phyloP scores from a whole-genome alignment of 2,797 vertebrate genomes.

The Florisuga fusca region DNA sequence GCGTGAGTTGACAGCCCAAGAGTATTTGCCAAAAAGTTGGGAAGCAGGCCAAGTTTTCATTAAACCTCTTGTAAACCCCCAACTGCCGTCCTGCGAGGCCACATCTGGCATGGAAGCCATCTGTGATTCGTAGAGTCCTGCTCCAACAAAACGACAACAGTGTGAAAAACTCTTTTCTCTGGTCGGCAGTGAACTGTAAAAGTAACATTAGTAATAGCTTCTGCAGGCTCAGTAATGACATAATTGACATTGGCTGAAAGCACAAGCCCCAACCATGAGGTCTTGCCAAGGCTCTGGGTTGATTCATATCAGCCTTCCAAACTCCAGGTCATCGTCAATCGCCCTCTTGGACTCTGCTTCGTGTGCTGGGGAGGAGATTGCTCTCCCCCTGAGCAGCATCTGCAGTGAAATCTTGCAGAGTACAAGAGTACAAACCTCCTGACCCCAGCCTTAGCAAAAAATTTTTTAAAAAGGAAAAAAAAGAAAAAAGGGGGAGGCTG shows the following conservation, averaged over 20 bases:
- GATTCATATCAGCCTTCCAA: conserved; percentile 74
- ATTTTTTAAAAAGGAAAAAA: neutral
- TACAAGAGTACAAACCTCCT: neutral
- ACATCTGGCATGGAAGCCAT: conserved; percentile 83
- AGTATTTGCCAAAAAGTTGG: conserved; percentile 75
- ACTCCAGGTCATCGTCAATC: conserved; percentile 37
- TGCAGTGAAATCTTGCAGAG: neutral
- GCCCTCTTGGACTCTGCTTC: conserved; percentile 24
- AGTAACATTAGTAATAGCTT: conserved; percentile 84
- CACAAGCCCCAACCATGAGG: conserved; percentile 33
- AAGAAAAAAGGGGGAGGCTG: neutral
- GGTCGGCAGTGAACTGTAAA: conserved; percentile 82
- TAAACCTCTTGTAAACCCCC: conserved; percentile 82
- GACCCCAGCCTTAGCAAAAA: neutral
- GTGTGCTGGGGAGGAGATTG: neutral
- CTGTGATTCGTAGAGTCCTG: conserved; percentile 78
- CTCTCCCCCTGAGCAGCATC: conserved; percentile 14
- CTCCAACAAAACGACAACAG: conserved; percentile 84
- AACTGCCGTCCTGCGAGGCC: conserved; percentile 70
- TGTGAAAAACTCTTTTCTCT: conserved; percentile 83
- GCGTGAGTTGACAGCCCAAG: conserved; percentile 69
- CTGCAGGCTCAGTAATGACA: conserved; percentile 81
- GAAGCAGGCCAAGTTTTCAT: conserved; percentile 80
- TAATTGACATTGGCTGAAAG: conserved; percentile 79
- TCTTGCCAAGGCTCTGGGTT: conserved; percentile 70